Conservation (phyloP, 2,888 invertebrate genomes). For the Chalcis sispes region DNA sequence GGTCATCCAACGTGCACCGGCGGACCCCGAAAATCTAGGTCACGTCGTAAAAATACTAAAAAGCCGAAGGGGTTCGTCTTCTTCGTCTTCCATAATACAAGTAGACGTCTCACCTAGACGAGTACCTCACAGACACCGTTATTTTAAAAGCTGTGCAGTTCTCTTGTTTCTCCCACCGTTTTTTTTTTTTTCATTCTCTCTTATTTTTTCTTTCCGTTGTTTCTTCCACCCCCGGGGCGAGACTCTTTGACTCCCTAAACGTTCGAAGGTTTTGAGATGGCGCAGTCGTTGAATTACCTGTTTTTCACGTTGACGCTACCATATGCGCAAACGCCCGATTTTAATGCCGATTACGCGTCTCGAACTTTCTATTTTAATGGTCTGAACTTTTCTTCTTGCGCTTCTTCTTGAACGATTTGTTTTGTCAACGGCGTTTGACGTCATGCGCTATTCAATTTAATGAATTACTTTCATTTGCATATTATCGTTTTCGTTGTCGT, state of each 20-base stretch:
- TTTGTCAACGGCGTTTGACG: constrained; percentile 16
- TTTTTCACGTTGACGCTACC: too few relatives aligned
- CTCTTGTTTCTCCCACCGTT: background rate
- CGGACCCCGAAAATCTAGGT: constrained; percentile 46
- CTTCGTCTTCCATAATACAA: background rate
- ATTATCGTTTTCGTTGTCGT: too few relatives aligned
- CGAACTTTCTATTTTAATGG: constrained; percentile 21
- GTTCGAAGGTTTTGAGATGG: background rate
- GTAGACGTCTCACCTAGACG: too few relatives aligned
- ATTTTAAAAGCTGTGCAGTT: constrained; percentile 35
- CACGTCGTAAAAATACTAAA: constrained; percentile 49
- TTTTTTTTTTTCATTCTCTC: background rate
- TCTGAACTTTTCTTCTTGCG: background rate
- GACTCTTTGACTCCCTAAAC: background rate
- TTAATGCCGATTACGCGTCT: constrained; percentile 8
- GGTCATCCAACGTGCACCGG: constrained; percentile 16
- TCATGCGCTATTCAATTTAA: too few relatives aligned
- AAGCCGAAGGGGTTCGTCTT: constrained; percentile 45
- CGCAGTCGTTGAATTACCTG: background rate
- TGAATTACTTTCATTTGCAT: too few relatives aligned
- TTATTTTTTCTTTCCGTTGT: background rate
- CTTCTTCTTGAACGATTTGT: background rate
- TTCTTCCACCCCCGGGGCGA: constrained; percentile 27
- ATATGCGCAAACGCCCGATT: background rate
- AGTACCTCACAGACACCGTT: constrained; percentile 23